phyloP scores from a whole-genome alignment of 2,113 vertebrate genomes.

The Callopanchax toddi region DNA sequence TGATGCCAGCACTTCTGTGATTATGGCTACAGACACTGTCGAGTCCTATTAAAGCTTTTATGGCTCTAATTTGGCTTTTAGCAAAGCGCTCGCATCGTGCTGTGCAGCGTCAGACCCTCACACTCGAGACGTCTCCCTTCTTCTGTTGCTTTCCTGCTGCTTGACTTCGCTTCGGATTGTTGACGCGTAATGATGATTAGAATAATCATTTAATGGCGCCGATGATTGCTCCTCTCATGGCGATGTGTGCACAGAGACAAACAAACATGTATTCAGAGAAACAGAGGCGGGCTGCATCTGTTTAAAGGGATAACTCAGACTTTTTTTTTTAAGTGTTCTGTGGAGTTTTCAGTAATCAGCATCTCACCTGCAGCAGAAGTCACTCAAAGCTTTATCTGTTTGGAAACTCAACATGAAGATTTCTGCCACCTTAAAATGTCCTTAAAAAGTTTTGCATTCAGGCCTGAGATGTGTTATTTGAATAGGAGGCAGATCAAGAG shows the following conservation, averaged over 20 bases:
- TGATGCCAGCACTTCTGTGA: neutral
- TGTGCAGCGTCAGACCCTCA: neutral
- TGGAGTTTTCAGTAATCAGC: no score
- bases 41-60: neutral
- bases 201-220: neutral
- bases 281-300: no score
- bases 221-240: neutral
- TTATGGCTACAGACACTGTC: neutral
- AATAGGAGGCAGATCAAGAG: no score
- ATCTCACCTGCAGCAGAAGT: no score
- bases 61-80: conserved; percentile 1
- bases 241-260: neutral
- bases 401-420: no score
- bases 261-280: neutral
- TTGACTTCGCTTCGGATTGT: neutral
- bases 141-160: neutral
- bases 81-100: neutral
- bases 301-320: no score
- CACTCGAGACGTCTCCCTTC: neutral
- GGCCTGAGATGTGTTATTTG: no score
- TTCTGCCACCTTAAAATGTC: no score
- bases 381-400: no score
- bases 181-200: neutral
- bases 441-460: no score
- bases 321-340: no score